Evolutionary conservation across 2,113 vertebrate genomes (phyloP), one percentile per base, ranked within the genome.

Genomic region (Halcyon senegalensis): DNA sequence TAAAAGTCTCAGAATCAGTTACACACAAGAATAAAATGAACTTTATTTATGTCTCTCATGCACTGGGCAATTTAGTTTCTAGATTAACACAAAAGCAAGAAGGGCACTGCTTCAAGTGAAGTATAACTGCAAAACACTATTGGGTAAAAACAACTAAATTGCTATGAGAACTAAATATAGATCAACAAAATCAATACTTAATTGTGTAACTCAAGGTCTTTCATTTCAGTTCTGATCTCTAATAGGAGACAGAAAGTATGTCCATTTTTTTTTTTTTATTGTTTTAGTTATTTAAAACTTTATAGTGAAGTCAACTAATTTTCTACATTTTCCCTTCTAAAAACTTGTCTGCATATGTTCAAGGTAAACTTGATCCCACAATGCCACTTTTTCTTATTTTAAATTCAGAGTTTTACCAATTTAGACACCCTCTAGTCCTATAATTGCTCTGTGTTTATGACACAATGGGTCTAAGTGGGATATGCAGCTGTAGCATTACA

Each of bases 121-220:
- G 96, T 96, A 96, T 96, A 94, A 95, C 93, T 92, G 93, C 93
- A 94, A 70, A 72, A 53, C 94, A 93, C 63, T 60, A 67, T 89
- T 95, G 95, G 95, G 87, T 94, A 97, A 97, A 98, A 96, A 66
- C 90, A 96, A 92, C 85, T 94, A 83, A 69, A 98, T 97, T 97
- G 96, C 97, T 94, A 72, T 79, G 97, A 97, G 97, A 97, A 98
- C 97, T 98, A 98, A 98, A 98, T 94, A 96, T 96, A 97, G 97
- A 98, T 98, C 97, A 98, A 97, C 89, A 97, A 98, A 98, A 98
- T 98, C 98, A 97, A 98, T 98, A 98, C 86, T 96, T 98, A 98
- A 98, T 98, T 98, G 97, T 98, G 64, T 96, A 97, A 98, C 95
- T 95, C 96, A 46, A 97, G 93, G 91, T 95, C 94, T 96, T 98